These are phyloP conservation scores for Cephonodes hylas DNA, from an alignment of 2,888 invertebrate species.

Conservation along the genomic window DNA sequence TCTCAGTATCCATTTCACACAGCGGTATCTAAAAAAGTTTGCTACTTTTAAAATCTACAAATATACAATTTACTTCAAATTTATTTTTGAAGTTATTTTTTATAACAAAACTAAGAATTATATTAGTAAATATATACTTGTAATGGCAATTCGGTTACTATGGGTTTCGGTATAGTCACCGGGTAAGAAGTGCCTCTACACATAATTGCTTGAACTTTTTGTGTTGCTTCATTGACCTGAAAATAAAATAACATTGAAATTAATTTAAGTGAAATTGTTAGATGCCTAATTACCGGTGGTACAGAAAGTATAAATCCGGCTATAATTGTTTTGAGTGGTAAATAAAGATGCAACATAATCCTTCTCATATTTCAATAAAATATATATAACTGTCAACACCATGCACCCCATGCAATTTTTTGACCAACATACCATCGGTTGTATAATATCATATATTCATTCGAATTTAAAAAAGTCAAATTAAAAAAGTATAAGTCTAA, in stretches of 20 bases:
- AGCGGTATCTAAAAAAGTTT: constrained; percentile 84
- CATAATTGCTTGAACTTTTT: constrained; percentile 89
- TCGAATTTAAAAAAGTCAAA: no score
- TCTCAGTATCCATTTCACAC: constrained; percentile 89
- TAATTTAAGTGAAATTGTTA: no score
- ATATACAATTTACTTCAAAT: no score
- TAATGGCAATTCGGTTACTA: constrained; percentile 87
- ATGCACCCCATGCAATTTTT: no score
- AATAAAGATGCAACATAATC: no score
- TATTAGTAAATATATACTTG: constrained; percentile 59
- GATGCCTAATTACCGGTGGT: neutral
- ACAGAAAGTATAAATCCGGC: neutral
- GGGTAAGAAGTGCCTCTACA: constrained; percentile 96
- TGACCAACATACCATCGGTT: no score
- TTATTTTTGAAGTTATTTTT: neutral
- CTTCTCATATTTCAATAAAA: no score
- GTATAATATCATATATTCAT: no score
- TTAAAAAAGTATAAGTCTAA: no score
- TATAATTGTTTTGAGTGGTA: neutral
- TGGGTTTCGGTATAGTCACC: constrained; percentile 91
- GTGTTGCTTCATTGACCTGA: constrained; percentile 87
- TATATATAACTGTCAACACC: no score
- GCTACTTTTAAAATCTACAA: no score
- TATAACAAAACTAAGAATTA: neutral
- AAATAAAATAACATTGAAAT: no score